Base-by-base conservation (phyloP, 2,888 invertebrate genomes). In the Himalopsyche kuldschensis region DNA sequence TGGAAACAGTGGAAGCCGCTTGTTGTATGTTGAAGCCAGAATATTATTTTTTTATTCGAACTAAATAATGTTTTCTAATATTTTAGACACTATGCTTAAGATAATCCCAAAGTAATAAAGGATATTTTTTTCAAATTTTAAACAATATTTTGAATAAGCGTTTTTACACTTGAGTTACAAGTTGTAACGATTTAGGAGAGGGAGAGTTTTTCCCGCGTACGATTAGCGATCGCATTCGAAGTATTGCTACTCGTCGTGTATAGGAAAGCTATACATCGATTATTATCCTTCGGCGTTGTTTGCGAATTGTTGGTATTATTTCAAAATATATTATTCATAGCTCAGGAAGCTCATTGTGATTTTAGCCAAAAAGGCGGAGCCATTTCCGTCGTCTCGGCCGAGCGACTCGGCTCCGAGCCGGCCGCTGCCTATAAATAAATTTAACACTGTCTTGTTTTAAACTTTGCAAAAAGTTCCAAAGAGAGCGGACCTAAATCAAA, bases 401-500 rank as follows among this genome's bases (percentile, higher is more conserved):
- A 15, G 41, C 41, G 41, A 41, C 41, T 41, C 41, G 41, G 41
- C 32, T 30, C 30, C 41, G 75, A 46, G 80, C 79, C 77, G 75
- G n/a, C 46, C 30, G 63, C 27, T 20, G 32, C 81, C 75, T 80
- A 82, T 81, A 75, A 75, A 82, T 81, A 79, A 41, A 76, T 41
- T 75, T 82, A 82, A 81, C 79, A 79, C 48, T 77, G 79, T 48
- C 55, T 84, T 55, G 30, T 78, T 78, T 82, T 63, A 32, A 75
- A 31, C 32, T 77, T 55, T 55, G 69, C 75, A 75, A 31, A 76
- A 83, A 83, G 78, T 81, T 85, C 85, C 85, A 85, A 85, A 85
- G 85, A 84, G 32, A 27, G 78, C 78, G 82, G 78, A 81, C 75
- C 78, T 81, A 82, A 85, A 83, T 83, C 41, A 82, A 85, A 82